phyloP scores from a whole-genome alignment of 2,888 invertebrate species.

The Xestia c-nigrum region DNA sequence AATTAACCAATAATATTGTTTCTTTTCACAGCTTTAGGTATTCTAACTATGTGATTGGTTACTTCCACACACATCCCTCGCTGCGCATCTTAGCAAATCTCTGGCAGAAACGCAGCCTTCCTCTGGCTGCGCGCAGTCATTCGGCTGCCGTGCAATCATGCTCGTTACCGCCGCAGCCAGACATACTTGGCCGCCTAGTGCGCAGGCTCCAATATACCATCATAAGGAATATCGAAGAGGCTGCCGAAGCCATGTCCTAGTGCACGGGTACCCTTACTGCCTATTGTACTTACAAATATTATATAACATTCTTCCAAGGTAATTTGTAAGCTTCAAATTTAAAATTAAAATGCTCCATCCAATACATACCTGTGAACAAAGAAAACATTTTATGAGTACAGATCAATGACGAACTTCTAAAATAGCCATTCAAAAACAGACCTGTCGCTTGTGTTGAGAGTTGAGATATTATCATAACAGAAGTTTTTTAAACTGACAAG shows the following conservation, averaged over 20 bases:
- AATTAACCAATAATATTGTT: too few species aligned
- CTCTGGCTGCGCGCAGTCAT: neutral
- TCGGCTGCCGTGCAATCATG: neutral
- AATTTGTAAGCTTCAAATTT: neutral
- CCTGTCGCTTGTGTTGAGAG: neutral
- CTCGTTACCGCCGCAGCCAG: too few species aligned
- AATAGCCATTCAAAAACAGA: neutral
- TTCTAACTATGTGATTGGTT: too few species aligned
- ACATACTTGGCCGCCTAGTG: neutral
- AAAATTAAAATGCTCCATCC: neutral
- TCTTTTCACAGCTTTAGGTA: too few species aligned
- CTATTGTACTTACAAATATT: neutral
- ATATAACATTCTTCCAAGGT: too few species aligned
- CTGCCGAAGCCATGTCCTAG: neutral
- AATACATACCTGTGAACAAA: conserved; percentile 60
- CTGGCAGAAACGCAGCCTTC: too few species aligned
- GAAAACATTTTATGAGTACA: neutral
- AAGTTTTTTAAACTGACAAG: neutral
- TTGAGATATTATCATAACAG: neutral
- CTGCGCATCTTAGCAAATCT: too few species aligned
- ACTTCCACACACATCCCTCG: too few species aligned
- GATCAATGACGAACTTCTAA: neutral
- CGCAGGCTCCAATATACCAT: neutral
- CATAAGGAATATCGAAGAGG: neutral
- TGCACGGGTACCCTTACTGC: neutral